Evolutionary conservation across 2,888 invertebrate genomes (phyloP).

Genomic region (Heliconius ethilla): DNA sequence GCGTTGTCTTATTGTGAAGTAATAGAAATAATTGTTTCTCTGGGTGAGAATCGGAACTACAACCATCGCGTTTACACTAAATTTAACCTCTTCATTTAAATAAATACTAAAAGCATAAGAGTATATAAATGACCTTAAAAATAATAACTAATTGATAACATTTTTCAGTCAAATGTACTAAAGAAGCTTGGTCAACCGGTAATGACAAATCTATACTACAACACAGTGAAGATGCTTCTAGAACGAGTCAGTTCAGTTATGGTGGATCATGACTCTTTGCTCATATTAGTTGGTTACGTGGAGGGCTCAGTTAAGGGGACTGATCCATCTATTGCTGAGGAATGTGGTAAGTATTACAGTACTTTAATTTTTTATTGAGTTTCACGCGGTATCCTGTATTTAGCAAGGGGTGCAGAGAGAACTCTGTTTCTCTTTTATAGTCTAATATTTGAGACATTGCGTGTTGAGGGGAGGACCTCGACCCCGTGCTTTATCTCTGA

Average conservation of each 20-base stretch:
- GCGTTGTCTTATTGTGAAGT: too few relatives aligned
- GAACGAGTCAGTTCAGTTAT: conserved; percentile 98
- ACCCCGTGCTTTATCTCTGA: not conserved
- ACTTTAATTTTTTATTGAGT: not conserved
- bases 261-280: conserved; percentile 94
- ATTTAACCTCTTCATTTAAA: too few relatives aligned
- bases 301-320: conserved; percentile 86
- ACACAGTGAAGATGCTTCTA: conserved; percentile 96
- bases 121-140: not conserved
- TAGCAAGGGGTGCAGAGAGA: too few relatives aligned
- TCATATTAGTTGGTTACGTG: conserved; percentile 84
- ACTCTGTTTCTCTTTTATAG: not conserved
- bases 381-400: not conserved
- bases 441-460: not conserved
- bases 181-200: conserved; percentile 97
- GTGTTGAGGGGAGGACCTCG: not conserved
- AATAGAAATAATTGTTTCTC: too few relatives aligned
- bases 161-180: conserved; percentile 87
- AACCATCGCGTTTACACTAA: too few relatives aligned
- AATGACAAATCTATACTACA: conserved; percentile 97
- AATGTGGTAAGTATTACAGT: conserved; percentile 63
- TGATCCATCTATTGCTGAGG: conserved; percentile 68
- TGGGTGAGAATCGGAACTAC: too few relatives aligned
- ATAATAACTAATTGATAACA: conserved; percentile 1
- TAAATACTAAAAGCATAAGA: not conserved